A percentile compares a stretch with the other conserved stretches of the same genome.
Conservation (phyloP, 64 coral and sea anemone genomes). For the Orbicella faveolata region DNA sequence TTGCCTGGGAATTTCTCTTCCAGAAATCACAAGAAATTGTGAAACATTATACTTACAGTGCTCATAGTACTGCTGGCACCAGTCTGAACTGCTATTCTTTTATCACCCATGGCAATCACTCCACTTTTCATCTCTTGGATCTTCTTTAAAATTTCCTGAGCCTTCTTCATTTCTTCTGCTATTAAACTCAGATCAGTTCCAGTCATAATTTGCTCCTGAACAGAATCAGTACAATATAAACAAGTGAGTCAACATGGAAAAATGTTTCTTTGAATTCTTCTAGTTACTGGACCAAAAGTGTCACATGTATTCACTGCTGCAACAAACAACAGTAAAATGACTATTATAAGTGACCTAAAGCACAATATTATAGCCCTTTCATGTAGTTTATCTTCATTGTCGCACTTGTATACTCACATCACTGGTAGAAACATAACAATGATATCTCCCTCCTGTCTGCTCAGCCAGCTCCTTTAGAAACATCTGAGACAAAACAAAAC, state of each 20-base stretch:
- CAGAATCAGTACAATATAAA: neutral
- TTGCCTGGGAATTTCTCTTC: too few species aligned
- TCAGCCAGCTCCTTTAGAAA: constrained; percentile 88
- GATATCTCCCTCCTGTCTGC: constrained; percentile 88
- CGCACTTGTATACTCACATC: constrained; percentile 53
- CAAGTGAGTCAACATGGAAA: neutral
- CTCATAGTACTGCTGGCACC: constrained; percentile 5
- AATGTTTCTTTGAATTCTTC: neutral
- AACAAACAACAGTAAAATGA: too few species aligned
- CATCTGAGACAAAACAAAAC: constrained; percentile 37
- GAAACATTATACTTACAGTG: constrained; percentile 7
- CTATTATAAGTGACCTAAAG: too few species aligned
- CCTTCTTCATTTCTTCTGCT: constrained; percentile 81
- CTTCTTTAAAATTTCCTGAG: constrained; percentile 66
- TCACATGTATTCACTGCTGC: too few species aligned
- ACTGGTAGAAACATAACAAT: constrained; percentile 94
- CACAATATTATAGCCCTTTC: neutral
- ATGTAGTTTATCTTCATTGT: too few species aligned
- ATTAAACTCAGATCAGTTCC: constrained; percentile 91
- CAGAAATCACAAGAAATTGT: neutral
- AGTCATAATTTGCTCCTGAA: constrained; percentile 93
- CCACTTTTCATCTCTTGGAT: constrained; percentile 80
- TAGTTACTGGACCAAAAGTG: neutral
- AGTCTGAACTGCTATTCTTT: constrained; percentile 43
- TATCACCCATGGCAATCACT: constrained; percentile 38